Evolutionary conservation across 2,797 vertebrate genomes (phyloP).

Genomic region (Phataginus tricuspis): DNA sequence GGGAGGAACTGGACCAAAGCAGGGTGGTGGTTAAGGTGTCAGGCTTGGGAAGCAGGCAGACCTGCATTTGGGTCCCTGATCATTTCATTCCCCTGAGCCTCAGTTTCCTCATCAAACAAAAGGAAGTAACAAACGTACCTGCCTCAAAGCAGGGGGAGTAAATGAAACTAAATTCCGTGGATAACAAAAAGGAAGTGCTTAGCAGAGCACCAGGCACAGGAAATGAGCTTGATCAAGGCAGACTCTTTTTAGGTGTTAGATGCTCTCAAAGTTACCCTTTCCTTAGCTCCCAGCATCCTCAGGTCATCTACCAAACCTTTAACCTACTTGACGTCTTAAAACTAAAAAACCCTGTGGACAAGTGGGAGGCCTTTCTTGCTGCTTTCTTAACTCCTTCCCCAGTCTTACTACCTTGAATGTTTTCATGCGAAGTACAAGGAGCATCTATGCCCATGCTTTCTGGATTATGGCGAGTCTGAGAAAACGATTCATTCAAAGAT

Average conservation of each 20-base stretch:
- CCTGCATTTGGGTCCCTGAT: background rate
- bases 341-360: background rate
- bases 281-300: background rate
- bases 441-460: background rate
- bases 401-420: slow-evolving; percentile 66
- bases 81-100: background rate
- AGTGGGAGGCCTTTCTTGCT: background rate
- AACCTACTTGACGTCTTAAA: background rate
- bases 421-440: slow-evolving; percentile 21
- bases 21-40: background rate
- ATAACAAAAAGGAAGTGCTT: background rate
- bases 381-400: background rate
- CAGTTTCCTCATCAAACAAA: background rate
- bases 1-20: background rate
- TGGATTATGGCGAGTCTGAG: background rate
- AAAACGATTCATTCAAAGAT: background rate
- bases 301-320: background rate
- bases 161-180: background rate
- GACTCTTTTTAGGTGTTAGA: background rate
- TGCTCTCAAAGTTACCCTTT: background rate
- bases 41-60: background rate
- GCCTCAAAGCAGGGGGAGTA: background rate
- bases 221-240: background rate
- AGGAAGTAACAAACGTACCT: background rate
- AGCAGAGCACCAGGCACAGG: background rate